phyloP scores from a whole-genome alignment of 2,888 invertebrate genomes.

The Tiphia femorata region DNA sequence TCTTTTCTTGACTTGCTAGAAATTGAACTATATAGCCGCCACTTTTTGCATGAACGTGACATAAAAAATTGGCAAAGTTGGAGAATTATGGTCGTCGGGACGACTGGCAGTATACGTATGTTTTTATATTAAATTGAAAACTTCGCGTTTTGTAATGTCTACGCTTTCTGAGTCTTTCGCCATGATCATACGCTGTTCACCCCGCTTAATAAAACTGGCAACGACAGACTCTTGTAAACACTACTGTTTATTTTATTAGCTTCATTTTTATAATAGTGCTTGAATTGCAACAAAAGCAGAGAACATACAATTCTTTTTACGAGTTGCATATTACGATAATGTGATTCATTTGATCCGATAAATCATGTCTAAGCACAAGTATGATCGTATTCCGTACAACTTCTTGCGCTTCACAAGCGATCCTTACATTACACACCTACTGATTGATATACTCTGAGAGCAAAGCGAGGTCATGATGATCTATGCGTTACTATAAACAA shows the following conservation, averaged over 20 bases:
- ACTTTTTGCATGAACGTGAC: constrained; percentile 36
- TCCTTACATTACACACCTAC: constrained; percentile 43
- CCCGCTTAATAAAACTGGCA: constrained; percentile 46
- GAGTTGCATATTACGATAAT: constrained; percentile 36
- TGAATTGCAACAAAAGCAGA: constrained; percentile 60
- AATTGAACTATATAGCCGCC: constrained; percentile 27
- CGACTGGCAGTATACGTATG: constrained; percentile 62
- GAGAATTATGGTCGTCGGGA: constrained; percentile 46
- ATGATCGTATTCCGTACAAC: constrained; percentile 16
- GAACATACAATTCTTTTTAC: constrained; percentile 59
- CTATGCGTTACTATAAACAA: constrained; percentile 46
- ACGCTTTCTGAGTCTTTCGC: constrained; percentile 9
- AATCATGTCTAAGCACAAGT: constrained; percentile 38
- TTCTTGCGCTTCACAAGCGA: constrained; percentile 49
- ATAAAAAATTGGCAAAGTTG: constrained; percentile 49
- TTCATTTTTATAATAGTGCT: constrained; percentile 51
- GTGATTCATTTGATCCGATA: constrained; percentile 30
- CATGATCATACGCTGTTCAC: constrained; percentile 1
- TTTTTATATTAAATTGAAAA: constrained; percentile 25
- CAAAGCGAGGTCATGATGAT: constrained; percentile 48
- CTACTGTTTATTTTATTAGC: constrained; percentile 52
- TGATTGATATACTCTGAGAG: constrained; percentile 42
- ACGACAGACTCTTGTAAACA: constrained; percentile 52
- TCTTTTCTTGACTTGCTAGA: constrained; percentile 4
- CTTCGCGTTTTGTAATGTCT: constrained; percentile 20